These are phyloP conservation scores for Caranx melampygus DNA, from an alignment of 2,113 vertebrate genomes.

Conservation along the genomic window DNA sequence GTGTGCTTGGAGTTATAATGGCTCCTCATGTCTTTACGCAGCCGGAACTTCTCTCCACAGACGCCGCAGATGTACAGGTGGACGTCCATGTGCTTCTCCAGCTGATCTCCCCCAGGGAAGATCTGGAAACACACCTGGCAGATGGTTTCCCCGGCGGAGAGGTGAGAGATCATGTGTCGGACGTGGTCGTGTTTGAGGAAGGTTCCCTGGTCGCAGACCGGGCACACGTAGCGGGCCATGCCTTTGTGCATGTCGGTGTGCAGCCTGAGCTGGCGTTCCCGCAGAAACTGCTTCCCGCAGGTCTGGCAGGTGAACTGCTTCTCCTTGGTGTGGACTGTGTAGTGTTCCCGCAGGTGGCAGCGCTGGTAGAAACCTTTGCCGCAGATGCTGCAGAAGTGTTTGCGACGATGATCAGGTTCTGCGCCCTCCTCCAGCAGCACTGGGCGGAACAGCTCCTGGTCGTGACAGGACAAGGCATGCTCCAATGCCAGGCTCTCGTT, in stretches of 20 bases:
- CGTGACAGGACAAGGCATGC: slow-evolving; percentile 92
- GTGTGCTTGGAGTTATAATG: slow-evolving; percentile 99
- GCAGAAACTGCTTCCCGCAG: slow-evolving; percentile 97
- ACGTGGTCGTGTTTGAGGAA: slow-evolving; percentile 99
- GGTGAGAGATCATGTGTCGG: slow-evolving; percentile 99
- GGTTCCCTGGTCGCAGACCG: slow-evolving; percentile 98
- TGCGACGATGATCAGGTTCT: slow-evolving; percentile 93
- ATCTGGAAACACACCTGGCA: slow-evolving; percentile 99
- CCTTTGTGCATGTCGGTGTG: slow-evolving; percentile 99
- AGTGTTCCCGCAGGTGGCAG: slow-evolving; percentile 98
- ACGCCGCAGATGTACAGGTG: slow-evolving; percentile 98
- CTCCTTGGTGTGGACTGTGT: slow-evolving; percentile 98
- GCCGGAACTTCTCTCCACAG: slow-evolving; percentile 98
- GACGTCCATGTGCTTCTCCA: slow-evolving; percentile 98
- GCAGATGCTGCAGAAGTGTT: slow-evolving; percentile 97
- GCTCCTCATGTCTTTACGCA: slow-evolving; percentile 98
- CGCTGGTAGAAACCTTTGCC: slow-evolving; percentile 99
- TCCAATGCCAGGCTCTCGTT: slow-evolving; percentile 92
- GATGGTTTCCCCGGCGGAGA: slow-evolving; percentile 96
- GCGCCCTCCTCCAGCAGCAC: slow-evolving; percentile 87
- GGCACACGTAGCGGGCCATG: slow-evolving; percentile 97
- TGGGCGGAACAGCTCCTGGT: slow-evolving; percentile 91
- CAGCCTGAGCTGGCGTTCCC: slow-evolving; percentile 94
- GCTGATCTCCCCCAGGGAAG: slow-evolving; percentile 93
- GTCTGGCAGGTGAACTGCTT: slow-evolving; percentile 99